Conservation (phyloP, 1,140 invertebrate species). For the Polypedilum vanderplanki region DNA sequence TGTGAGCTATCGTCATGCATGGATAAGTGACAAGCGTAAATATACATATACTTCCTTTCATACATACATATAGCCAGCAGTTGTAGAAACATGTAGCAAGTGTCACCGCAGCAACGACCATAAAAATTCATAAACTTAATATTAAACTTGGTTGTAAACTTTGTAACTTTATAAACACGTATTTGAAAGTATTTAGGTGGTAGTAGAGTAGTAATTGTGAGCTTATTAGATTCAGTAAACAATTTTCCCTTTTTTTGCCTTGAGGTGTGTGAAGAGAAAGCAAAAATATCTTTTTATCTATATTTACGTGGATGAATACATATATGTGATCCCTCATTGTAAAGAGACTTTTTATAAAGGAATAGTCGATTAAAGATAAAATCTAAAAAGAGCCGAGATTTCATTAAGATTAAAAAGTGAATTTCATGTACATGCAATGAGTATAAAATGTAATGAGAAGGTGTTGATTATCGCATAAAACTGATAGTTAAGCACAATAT, state of each 20-base stretch:
- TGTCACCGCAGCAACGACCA: not conserved
- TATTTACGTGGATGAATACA: not conserved
- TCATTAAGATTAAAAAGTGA: not conserved
- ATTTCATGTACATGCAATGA: not conserved
- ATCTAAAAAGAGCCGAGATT: not conserved
- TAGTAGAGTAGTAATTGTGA: not conserved
- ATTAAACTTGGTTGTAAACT: conserved; percentile 1
- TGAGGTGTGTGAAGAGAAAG: not conserved
- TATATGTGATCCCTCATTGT: not conserved
- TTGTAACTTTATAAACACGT: conserved; percentile 6
- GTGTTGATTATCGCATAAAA: not conserved
- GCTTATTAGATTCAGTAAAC: not conserved
- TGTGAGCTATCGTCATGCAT: not conserved
- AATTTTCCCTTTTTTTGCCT: not conserved
- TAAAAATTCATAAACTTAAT: conserved; percentile 11
- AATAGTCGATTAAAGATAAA: not conserved
- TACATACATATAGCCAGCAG: not conserved
- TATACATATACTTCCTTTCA: no score
- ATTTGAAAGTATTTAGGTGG: not conserved
- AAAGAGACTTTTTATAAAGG: not conserved
- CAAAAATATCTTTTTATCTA: not conserved
- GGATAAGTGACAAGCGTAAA: no score
- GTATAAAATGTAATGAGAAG: not conserved
- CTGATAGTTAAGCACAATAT: not conserved
- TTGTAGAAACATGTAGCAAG: no score